Conservation (phyloP, 2,888 invertebrate genomes). For the Chymomyza caudatula region DNA sequence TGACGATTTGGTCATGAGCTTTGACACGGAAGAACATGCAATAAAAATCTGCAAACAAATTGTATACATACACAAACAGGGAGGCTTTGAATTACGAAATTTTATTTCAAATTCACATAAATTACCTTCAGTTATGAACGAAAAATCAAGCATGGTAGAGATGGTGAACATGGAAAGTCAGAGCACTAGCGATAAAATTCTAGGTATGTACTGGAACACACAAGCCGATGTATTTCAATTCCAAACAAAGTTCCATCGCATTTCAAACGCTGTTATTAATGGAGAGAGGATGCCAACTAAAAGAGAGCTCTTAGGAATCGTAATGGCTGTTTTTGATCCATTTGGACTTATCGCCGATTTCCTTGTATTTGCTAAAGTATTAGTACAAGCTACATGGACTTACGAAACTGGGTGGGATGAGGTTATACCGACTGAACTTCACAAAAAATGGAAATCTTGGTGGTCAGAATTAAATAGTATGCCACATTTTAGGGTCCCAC, state of each 20-base stretch:
- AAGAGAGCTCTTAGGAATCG: background rate
- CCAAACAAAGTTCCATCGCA: background rate
- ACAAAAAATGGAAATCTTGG: background rate
- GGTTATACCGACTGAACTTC: background rate
- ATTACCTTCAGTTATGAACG: background rate
- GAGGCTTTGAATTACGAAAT: too few species aligned
- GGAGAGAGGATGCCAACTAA: background rate
- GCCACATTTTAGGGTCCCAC: too few species aligned
- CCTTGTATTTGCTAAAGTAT: background rate
- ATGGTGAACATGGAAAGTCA: background rate
- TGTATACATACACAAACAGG: too few species aligned
- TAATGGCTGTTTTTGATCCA: background rate
- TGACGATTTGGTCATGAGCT: too few species aligned
- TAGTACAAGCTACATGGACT: background rate
- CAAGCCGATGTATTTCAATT: too few species aligned
- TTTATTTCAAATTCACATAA: too few species aligned
- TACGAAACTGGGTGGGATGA: background rate
- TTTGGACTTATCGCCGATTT: background rate
- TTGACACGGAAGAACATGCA: too few species aligned
- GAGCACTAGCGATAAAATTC: background rate
- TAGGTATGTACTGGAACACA: background rate
- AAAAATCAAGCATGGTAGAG: background rate
- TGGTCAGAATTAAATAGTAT: too few species aligned
- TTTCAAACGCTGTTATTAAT: background rate
- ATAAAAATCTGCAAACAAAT: too few species aligned